Evolutionary conservation across 1,140 invertebrate genomes (phyloP), one percentile per base, ranked within the genome.

Genomic region (Brachionus manjavacas): DNA sequence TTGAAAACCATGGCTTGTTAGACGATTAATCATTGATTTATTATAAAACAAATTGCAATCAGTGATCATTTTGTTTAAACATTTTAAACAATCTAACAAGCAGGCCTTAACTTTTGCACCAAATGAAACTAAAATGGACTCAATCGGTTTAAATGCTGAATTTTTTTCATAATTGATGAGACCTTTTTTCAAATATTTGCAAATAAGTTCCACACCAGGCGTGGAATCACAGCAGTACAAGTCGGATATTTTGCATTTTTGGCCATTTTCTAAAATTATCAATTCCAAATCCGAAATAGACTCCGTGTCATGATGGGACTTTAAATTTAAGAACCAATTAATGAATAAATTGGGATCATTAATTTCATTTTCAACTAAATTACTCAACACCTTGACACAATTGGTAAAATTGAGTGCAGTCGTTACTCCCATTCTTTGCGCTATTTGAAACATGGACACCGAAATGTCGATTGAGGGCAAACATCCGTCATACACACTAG

Each of bases 241-340:
- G 49, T 76, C 41, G 11, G 41, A 25, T 76, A 76, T n/a, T 76
- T 76, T 76, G n/a, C 31, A 76, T 25, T 25, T 20, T 14, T 28
- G 20, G 1, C 41, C 43, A 76, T 76, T 46, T 49, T 76, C 43
- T 28, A 76, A 23, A 49, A 25, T 49, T 49, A 76, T 76, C 41
- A 76, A 49, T 76, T 80, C 25, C 16, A 39, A 11, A 39, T 64
- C 31, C 8, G 31, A 23, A 16, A 60, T 31, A 80, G 3, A 8
- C n/a, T 64, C 6, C 11, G 35, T 46, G 11, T 60, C 49, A 80
- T 41, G 16, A 80, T 64, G 35, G 11, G 28, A 80, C 23, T 80
- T 60, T 64, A 80, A 60, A 80, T 80, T 60, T 3, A 28, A 9
- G 20, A 80, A 80, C 76, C 76, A 80, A 39, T 80, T 31, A 16